phyloP scores from a whole-genome alignment of 2,113 vertebrate genomes.

The Fulmarus glacialis region DNA sequence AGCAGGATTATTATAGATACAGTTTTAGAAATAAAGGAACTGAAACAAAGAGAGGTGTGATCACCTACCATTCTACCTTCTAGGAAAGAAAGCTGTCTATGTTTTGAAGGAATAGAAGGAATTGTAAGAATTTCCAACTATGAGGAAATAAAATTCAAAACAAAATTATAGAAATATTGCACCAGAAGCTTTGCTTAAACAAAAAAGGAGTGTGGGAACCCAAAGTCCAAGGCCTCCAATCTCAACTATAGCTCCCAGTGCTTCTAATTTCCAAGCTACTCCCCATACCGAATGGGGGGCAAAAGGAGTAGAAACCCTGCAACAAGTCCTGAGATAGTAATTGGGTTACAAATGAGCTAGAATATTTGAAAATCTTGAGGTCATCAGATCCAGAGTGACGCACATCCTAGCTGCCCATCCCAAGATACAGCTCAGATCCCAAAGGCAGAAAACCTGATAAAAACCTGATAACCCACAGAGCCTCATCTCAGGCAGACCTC shows the following conservation, averaged over 20 bases:
- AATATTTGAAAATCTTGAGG: not conserved
- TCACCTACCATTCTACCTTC: not conserved
- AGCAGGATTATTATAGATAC: not conserved
- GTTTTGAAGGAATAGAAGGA: not conserved
- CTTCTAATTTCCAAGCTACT: not conserved
- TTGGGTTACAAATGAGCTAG: not conserved
- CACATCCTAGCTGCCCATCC: not conserved
- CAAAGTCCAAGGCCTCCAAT: not conserved
- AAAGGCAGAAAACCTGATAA: not conserved
- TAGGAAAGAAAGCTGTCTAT: not conserved
- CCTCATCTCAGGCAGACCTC: not conserved
- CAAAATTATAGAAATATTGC: not conserved
- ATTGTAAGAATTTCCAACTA: not conserved
- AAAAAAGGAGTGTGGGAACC: not conserved
- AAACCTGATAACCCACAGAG: not conserved
- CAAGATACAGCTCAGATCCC: not conserved
- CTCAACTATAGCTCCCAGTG: not conserved
- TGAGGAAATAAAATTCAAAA: not conserved
- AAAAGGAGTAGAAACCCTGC: not conserved
- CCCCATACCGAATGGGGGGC: accelerated
- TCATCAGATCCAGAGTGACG: not conserved
- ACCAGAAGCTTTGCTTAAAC: not conserved
- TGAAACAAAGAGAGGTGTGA: not conserved
- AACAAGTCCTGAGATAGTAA: not conserved
- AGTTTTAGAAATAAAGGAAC: not conserved